A percentile compares a stretch with the other conserved stretches of the same genome.
phyloP scores from a whole-genome alignment of 2,797 vertebrate genomes.

The Cyclopterus lumpus region DNA sequence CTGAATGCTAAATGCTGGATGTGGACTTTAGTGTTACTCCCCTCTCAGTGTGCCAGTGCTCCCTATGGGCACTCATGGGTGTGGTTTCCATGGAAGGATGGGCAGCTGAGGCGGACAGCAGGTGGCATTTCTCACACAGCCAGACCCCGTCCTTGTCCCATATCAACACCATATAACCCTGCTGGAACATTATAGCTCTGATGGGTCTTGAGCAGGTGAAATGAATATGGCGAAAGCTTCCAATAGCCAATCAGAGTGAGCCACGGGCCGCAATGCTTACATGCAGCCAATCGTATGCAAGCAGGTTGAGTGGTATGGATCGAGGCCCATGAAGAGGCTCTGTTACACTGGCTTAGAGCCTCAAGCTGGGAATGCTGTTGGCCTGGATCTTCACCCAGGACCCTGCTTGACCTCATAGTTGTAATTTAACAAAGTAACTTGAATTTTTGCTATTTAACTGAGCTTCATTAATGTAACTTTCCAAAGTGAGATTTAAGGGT shows the following conservation, averaged over 20 bases:
- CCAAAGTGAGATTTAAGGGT: background rate
- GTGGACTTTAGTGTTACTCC: slow-evolving; percentile 51
- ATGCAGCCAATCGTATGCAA: slow-evolving; percentile 32
- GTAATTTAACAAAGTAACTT: background rate
- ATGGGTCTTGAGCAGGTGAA: slow-evolving; percentile 76
- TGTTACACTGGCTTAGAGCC: slow-evolving; percentile 33
- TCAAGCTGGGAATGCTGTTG: slow-evolving; percentile 28
- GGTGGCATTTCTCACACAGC: slow-evolving; percentile 73
- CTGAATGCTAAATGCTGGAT: slow-evolving; percentile 44
- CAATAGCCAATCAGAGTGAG: slow-evolving; percentile 38
- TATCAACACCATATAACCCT: slow-evolving; percentile 67
- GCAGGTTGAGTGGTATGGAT: slow-evolving; percentile 15
- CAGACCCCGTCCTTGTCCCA: slow-evolving; percentile 59
- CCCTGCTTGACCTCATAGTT: background rate
- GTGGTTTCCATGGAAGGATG: slow-evolving; percentile 60
- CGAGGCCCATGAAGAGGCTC: slow-evolving; percentile 19
- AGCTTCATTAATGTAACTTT: background rate
- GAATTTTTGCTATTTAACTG: background rate
- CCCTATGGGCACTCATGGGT: slow-evolving; percentile 48
- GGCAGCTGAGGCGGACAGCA: slow-evolving; percentile 75
- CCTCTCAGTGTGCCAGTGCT: slow-evolving; percentile 38
- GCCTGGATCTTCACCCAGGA: slow-evolving; percentile 32
- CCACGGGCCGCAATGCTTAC: slow-evolving; percentile 2
- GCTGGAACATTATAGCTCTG: slow-evolving; percentile 57
- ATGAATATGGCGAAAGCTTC: slow-evolving; percentile 45